Conservation (phyloP, 2,797 vertebrate genomes). For the Parambassis ranga region DNA sequence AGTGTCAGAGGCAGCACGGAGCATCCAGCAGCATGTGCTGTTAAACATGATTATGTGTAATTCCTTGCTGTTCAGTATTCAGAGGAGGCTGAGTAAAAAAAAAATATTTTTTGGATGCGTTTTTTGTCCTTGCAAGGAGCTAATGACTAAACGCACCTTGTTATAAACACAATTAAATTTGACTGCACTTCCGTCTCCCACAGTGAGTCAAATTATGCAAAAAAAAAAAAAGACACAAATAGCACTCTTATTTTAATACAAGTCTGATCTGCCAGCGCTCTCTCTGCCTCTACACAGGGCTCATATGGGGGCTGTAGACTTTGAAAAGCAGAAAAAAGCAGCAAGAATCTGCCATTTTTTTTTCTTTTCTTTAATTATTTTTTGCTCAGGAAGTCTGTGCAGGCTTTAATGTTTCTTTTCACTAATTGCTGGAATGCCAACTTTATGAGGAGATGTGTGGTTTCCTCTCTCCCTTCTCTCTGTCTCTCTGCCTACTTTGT, state of each 20-base stretch:
- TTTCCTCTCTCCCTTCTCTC: slow-evolving; percentile 55
- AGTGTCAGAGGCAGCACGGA: slow-evolving; percentile 1
- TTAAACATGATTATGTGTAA: slow-evolving; percentile 39
- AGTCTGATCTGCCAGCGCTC: slow-evolving; percentile 17
- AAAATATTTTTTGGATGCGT: slow-evolving; percentile 14
- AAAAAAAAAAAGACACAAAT: slow-evolving; percentile 59
- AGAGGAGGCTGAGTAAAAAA: slow-evolving; percentile 23
- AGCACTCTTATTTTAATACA: slow-evolving; percentile 41
- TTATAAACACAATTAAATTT: slow-evolving; percentile 58
- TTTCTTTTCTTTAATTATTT: slow-evolving; percentile 71
- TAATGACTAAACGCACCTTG: slow-evolving; percentile 60
- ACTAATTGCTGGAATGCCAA: slow-evolving; percentile 76
- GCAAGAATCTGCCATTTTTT: slow-evolving; percentile 63
- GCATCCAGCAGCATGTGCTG: slow-evolving; percentile 25
- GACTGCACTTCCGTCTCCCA: slow-evolving; percentile 48
- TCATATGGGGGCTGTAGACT: slow-evolving; percentile 46
- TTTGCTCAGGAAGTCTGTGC: slow-evolving; percentile 64
- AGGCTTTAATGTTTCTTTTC: slow-evolving; percentile 72
- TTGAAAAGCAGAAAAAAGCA: slow-evolving; percentile 50
- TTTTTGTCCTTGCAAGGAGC: slow-evolving; percentile 23
- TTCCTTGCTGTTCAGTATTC: slow-evolving; percentile 27
- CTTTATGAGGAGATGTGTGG: slow-evolving; percentile 72
- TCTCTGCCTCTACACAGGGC: slow-evolving; percentile 12
- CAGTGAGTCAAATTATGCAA: slow-evolving; percentile 53
- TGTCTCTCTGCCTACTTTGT: slow-evolving; percentile 64